Conservation (phyloP, 2,797 vertebrate species). For the Pseudochromis fuscus region DNA sequence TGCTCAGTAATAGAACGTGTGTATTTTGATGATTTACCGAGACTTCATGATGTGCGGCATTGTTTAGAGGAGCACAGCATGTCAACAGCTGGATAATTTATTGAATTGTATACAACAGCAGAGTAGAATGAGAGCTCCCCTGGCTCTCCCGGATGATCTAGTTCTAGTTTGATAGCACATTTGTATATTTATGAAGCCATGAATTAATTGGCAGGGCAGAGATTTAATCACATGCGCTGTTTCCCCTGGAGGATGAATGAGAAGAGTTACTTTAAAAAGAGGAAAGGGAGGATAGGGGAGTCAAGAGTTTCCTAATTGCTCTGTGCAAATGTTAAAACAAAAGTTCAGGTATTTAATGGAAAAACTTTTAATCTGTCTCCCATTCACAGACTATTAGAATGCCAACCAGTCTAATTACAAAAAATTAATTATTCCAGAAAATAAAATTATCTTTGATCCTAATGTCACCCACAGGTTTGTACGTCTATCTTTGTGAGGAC, state of each 20-base stretch:
- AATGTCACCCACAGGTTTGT: background rate
- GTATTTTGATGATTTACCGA: conserved; percentile 36
- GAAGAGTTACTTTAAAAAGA: conserved; percentile 78
- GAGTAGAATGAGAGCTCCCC: conserved; percentile 51
- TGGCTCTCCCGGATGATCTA: conserved; percentile 67
- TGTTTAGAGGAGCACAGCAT: conserved; percentile 47
- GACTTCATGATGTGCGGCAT: conserved; percentile 38
- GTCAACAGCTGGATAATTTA: conserved; percentile 66
- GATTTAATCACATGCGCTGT: conserved; percentile 80
- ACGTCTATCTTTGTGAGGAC: too few relatives aligned
- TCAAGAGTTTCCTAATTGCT: conserved; percentile 69
- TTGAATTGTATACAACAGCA: conserved; percentile 48
- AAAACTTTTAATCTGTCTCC: conserved; percentile 50
- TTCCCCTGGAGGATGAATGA: conserved; percentile 72
- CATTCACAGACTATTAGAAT: conserved; percentile 26
- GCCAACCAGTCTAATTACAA: conserved; percentile 3
- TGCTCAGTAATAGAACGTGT: conserved; percentile 17
- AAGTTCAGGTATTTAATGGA: conserved; percentile 58
- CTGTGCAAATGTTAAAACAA: conserved; percentile 40
- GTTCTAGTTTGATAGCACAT: conserved; percentile 76
- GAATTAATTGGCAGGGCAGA: conserved; percentile 83
- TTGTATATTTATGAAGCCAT: conserved; percentile 84
- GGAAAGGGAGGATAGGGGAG: conserved; percentile 58
- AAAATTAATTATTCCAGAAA: conserved; percentile 11
- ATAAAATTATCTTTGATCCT: background rate